Base-by-base conservation (phyloP, 23 tunicate species). In the Diplosoma virens region DNA sequence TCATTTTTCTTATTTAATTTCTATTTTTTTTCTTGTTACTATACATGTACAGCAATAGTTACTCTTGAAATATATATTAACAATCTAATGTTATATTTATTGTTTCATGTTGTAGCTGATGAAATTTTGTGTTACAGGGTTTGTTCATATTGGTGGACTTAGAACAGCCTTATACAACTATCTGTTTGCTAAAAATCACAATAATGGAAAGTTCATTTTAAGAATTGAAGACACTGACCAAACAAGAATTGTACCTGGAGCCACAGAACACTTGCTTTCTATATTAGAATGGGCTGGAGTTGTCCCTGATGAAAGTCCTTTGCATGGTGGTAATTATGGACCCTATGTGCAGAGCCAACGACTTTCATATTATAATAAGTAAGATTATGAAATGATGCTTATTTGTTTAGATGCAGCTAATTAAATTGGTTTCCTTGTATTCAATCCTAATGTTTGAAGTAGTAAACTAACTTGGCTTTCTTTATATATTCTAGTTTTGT, bases 161-260 rank as follows among this genome's bases (percentile, higher is more conserved):
- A 75, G 97, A 26, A 92, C 97, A 27, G 97, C 97, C 0, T 76
- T 92, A 54, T 79, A 72, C 73, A 92, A 92, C 69, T 92, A 79
- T 71, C 59, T 92, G 55, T 92, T 92, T 59, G 97, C 93, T 2
- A 76, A 70, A 50, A 79, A 56, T 14, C 81, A 80, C 37, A 66
- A 69, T 36, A 74, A 84, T 52, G 97, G 97, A 1, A 81, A 92
- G 37, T 92, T 92, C 55, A 76, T 92, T 35, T 3, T 92, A 30
- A 32, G 97, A 75, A 81, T 92, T 26, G 97, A 92, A 69, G 97
- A 92, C 83, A 92, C 97, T 28, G 97, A 92, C 55, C 97, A 85
- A 28, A 32, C 80, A 0, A 55, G 97, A 47, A 31, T 85, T 23
- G 84, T 85, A n/a, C 83, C 86, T 20, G 87, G 79, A 23, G 78